These are phyloP conservation scores for Hoplias malabaricus DNA, from an alignment of 2,113 vertebrate genomes.

Conservation along the genomic window DNA sequence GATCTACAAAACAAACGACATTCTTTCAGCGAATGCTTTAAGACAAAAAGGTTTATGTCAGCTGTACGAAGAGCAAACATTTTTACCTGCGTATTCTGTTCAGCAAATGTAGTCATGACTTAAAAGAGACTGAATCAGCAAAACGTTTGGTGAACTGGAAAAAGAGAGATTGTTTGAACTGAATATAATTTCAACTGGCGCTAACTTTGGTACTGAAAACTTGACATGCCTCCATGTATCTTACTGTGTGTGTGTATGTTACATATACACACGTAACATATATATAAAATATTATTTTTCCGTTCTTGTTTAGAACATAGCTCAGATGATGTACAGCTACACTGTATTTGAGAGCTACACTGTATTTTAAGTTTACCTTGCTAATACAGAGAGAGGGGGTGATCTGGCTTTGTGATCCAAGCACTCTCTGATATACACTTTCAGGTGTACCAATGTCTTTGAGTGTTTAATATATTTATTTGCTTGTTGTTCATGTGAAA, in stretches of 20 bases:
- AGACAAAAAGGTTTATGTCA: too few relatives aligned
- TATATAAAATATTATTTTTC: too few relatives aligned
- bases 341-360: constrained; percentile 47
- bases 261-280: background rate
- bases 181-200: background rate
- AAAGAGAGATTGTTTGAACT: background rate
- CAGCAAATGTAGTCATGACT: too few relatives aligned
- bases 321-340: constrained; percentile 62
- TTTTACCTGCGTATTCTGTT: too few relatives aligned
- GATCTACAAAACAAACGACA: background rate
- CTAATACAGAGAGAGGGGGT: constrained; percentile 13
- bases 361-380: constrained; percentile 26
- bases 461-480: background rate
- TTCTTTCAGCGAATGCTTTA: too few relatives aligned
- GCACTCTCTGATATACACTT: background rate
- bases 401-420: constrained; percentile 40
- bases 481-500: constrained; percentile 5
- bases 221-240: too few relatives aligned
- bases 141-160: too few relatives aligned
- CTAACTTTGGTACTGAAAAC: background rate
- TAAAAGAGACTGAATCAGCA: too few relatives aligned
- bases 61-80: too few relatives aligned
- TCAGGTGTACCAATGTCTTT: background rate
- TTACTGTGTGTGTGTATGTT: too few relatives aligned
- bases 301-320: background rate